Conservation (phyloP, 1,140 invertebrate species). For the Stenopsyche tienmushanensis region DNA sequence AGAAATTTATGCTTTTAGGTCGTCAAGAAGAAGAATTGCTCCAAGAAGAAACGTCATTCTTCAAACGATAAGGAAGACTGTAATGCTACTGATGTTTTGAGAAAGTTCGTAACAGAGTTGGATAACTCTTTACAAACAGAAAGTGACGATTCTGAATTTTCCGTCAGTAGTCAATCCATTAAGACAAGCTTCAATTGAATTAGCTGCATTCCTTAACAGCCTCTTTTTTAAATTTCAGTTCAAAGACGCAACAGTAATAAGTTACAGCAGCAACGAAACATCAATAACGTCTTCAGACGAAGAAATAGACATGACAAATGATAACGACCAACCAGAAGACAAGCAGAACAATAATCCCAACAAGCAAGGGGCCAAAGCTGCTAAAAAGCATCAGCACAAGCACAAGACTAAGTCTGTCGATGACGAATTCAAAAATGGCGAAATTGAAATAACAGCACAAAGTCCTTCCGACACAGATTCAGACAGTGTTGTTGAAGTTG, state of each 20-base stretch:
- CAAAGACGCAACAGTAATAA: neutral
- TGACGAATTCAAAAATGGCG: too few relatives aligned
- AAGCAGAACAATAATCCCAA: too few relatives aligned
- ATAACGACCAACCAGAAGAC: conserved; percentile 1
- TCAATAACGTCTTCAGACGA: neutral
- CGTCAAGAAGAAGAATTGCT: neutral
- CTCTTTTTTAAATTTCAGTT: too few relatives aligned
- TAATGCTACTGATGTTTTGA: conserved; percentile 9
- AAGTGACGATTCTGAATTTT: conserved; percentile 31
- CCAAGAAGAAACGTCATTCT: conserved; percentile 10
- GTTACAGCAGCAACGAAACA: neutral
- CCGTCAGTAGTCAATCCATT: conserved; percentile 13
- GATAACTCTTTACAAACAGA: conserved; percentile 22
- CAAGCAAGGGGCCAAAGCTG: too few relatives aligned
- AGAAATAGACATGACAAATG: neutral
- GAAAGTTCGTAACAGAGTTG: conserved; percentile 16
- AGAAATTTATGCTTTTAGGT: neutral
- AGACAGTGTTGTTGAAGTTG: too few relatives aligned
- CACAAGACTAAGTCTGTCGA: too few relatives aligned
- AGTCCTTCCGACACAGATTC: too few relatives aligned
- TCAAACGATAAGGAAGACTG: conserved; percentile 7
- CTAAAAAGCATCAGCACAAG: too few relatives aligned
- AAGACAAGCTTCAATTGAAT: too few relatives aligned
- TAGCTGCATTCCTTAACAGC: too few relatives aligned
- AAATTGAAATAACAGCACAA: too few relatives aligned